Conservation (phyloP, 2,797 vertebrate genomes). For the Crenuchus spilurus region DNA sequence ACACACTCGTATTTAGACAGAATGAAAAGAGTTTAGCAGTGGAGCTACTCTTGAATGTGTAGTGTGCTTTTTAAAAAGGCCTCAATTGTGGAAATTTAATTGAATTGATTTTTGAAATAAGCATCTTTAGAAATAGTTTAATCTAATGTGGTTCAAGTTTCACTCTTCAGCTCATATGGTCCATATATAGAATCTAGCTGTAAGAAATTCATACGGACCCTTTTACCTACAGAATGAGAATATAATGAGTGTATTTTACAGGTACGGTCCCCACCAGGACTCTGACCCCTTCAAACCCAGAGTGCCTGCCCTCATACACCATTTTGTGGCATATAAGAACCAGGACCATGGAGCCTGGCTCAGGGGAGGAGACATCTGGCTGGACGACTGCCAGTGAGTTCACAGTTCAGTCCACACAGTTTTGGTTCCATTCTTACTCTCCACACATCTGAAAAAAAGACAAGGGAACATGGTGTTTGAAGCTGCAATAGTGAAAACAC, state of each 20-base stretch:
- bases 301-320: conserved; percentile 89
- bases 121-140: too few relatives aligned
- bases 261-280: conserved; percentile 93
- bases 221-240: too few relatives aligned
- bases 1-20: neutral
- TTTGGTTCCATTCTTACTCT: neutral
- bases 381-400: conserved; percentile 94
- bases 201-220: too few relatives aligned
- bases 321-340: conserved; percentile 94
- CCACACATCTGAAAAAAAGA: neutral
- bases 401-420: neutral
- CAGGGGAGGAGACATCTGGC: conserved; percentile 94
- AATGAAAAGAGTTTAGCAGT: too few relatives aligned
- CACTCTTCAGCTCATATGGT: too few relatives aligned
- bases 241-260: conserved; percentile 62
- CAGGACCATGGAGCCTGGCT: conserved; percentile 97
- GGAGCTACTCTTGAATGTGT: too few relatives aligned
- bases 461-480: too few relatives aligned
- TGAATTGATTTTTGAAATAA: too few relatives aligned
- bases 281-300: conserved; percentile 93
- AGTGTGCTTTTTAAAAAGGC: too few relatives aligned
- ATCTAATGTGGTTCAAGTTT: too few relatives aligned
- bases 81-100: too few relatives aligned
- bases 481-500: neutral
- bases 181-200: neutral